Evolutionary conservation across 1,140 invertebrate species (phyloP).

Genomic region (Drosophila bipectinata): DNA sequence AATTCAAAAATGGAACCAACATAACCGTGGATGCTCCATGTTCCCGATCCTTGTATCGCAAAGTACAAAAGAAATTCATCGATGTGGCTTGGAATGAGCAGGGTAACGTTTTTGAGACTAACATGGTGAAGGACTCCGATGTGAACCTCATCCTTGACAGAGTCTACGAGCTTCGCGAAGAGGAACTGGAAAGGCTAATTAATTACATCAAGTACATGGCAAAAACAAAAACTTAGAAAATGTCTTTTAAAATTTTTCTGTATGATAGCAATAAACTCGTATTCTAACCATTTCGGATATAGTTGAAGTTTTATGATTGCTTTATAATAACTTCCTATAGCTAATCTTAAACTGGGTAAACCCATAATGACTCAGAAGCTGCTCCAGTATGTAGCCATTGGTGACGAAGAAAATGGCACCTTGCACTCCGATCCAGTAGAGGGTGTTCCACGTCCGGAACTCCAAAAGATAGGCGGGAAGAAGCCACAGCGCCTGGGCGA

Average conservation of each 20-base stretch:
- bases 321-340: slow-evolving; percentile 60
- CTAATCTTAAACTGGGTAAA: slow-evolving; percentile 65
- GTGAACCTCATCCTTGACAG: not conserved
- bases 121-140: not conserved
- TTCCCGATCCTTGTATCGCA: slow-evolving; percentile 11
- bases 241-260: slow-evolving; percentile 16
- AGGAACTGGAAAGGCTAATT: slow-evolving; percentile 19
- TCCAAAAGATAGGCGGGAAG: slow-evolving; percentile 95
- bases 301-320: slow-evolving; percentile 22
- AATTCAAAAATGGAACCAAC: slow-evolving; percentile 16
- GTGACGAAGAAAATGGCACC: slow-evolving; percentile 90
- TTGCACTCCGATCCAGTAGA: slow-evolving; percentile 91
- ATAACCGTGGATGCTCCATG: slow-evolving; percentile 20
- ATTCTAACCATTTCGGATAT: slow-evolving; percentile 10
- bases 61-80: slow-evolving; percentile 13
- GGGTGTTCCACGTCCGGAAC: slow-evolving; percentile 93
- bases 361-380: slow-evolving; percentile 87
- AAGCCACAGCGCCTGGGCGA: slow-evolving; percentile 94
- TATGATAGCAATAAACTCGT: not conserved
- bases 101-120: slow-evolving; percentile 44
- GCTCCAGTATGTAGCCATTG: slow-evolving; percentile 90
- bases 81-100: slow-evolving; percentile 38
- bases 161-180: not conserved
- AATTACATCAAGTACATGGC: slow-evolving; percentile 44
- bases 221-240: slow-evolving; percentile 4